Evolutionary conservation across 2,113 vertebrate species (phyloP), one percentile per base, ranked within the genome.

Genomic region (Arenaria interpres): DNA sequence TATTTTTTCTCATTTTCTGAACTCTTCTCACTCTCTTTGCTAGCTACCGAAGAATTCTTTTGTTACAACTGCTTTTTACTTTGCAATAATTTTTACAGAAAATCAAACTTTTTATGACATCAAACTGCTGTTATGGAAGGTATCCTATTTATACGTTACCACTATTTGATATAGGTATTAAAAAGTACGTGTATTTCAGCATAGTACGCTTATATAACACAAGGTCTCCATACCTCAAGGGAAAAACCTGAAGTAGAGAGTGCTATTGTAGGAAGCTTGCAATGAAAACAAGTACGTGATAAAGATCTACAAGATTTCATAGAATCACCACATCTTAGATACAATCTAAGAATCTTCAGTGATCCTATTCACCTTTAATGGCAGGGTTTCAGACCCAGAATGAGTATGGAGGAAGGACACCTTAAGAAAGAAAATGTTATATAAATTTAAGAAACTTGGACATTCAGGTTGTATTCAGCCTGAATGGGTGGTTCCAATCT

Each of bases 251-350:
- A 50, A 73, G 30, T 14, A 12, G 62, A 77, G 24, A 92, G 45
- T 25, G 50, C 15, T 33, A 56, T 1, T 5, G 2, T 15, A 50
- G n/a, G 24, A 88, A 45, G 18, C 12, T 4, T 21, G 7, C 1
- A 1, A 4, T 12, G 25, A 62, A 90, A 92, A 59, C 25, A 85
- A 74, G 33, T 20, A 90, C 56, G 4, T 25, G 24, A 45, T 63
- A 50, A 67, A 92, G 39, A 57, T 60, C 41, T 54, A 21, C 0
- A 3, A 69, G 50, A 69, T 57, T 74, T 67, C 32, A 59, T 17
- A 68, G 64, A 64, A 89, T 37, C 53, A 32, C 12, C 59, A 20
- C 7, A 23, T 64, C 35, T 74, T 78, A 87, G 68, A 77, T 22
- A 21, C 4, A 14, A 88, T 33, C 50, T 18, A 41, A 85, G 53